Conservation (phyloP, 1,140 invertebrate genomes). For the Trichonephila clavipes region DNA sequence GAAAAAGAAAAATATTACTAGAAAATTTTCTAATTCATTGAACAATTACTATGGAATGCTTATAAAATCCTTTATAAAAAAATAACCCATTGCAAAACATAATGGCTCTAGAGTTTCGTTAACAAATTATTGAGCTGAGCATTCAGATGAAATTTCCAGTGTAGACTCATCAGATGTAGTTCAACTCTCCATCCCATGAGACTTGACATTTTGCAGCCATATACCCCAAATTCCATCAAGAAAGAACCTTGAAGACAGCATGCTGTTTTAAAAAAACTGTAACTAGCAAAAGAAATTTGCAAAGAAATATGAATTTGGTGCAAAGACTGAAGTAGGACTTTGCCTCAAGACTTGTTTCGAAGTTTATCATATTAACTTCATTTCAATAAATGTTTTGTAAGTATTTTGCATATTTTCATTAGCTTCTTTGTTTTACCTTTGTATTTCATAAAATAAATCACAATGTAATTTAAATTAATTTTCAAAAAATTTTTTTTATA, state of each 20-base stretch:
- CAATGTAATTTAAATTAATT: neutral
- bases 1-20: slow-evolving; percentile 52
- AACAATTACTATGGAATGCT: slow-evolving; percentile 34
- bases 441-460: neutral
- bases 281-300: neutral
- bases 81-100: neutral
- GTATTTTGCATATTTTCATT: neutral
- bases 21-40: slow-evolving; percentile 37
- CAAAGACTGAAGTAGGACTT: slow-evolving; percentile 21
- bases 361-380: slow-evolving; percentile 13
- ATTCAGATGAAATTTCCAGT: neutral
- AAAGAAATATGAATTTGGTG: slow-evolving; percentile 19
- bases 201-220: neutral
- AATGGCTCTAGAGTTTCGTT: slow-evolving; percentile 14
- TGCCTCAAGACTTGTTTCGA: slow-evolving; percentile 47
- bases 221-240: neutral
- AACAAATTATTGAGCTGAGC: slow-evolving; percentile 4
- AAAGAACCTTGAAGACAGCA: neutral
- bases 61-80: slow-evolving; percentile 45
- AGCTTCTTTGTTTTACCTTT: neutral
- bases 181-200: neutral
- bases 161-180: neutral
- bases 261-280: neutral
- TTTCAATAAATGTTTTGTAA: neutral
- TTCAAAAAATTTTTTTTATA: neutral